Base-by-base conservation (phyloP, 2,797 vertebrate species). In the Notoglanidium macrostoma region DNA sequence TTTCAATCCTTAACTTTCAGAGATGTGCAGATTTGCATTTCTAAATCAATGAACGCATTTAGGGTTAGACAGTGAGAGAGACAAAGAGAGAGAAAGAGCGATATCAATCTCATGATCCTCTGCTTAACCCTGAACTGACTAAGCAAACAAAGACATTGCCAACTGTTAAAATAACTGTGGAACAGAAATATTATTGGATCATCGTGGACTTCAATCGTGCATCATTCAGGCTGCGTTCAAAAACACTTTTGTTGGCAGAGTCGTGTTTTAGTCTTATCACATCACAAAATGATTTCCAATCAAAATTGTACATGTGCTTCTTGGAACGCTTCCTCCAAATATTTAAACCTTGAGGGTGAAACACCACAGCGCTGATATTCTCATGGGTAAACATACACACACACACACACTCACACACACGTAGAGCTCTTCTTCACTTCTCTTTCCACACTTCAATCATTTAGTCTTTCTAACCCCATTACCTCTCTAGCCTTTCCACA, bases 221-320 rank as follows among this genome's bases (percentile, higher is more conserved):
- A 78, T 87, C 55, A 14, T 51, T 54, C 84, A 73, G 78, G 65
- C 84, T 23, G 19, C n/a, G 83, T 80, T 78, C 57, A 49, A 90
- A 89, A 86, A 87, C 35, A 10, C 78, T 87, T 87, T 73, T 88
- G 88, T 91, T 89, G 88, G 88, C 86, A 83, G 83, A 76, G 85
- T 65, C 61, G 17, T 65, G 29, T 23, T 91, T 89, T 61, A 88
- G 87, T 35, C 76, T 61, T 35, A 84, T 88, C 74, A 57, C 87
- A 85, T 51, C 21, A 35, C 78, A 70, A 72, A 82, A 70, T 61
- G 40, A 76, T 86, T 86, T 89, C 89, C 87, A 90, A 89, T 88
- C 88, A 85, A 91, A 91, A 91, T 82, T 74, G 57, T 85, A 88
- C 84, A 90, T 91, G 88, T 91, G 86, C 89, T 91, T 90, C 84